Conservation (phyloP, 1,140 invertebrate species). For the Drosophila tsacasi region DNA sequence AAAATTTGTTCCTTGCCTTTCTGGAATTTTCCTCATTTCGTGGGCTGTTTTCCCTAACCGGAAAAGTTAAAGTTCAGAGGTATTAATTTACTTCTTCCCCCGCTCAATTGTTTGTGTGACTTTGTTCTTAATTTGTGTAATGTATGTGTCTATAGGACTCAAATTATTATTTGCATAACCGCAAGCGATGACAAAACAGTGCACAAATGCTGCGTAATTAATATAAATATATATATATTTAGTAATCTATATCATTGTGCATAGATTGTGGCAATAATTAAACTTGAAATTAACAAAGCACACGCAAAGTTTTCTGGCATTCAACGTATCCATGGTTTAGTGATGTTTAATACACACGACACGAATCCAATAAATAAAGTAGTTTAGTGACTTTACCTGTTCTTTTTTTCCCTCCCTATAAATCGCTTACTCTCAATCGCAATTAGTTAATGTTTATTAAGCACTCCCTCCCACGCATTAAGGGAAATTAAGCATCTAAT, state of each 20-base stretch:
- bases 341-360: constrained; percentile 54
- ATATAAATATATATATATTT: constrained; percentile 39
- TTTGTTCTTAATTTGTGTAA: constrained; percentile 69
- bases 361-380: constrained; percentile 53
- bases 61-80: constrained; percentile 57
- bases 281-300: constrained; percentile 41
- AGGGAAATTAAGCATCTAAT: constrained; percentile 28
- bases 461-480: constrained; percentile 4
- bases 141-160: constrained; percentile 29
- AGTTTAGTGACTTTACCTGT: background rate
- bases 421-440: constrained; percentile 10
- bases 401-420: background rate
- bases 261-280: constrained; percentile 35
- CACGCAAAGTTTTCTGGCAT: constrained; percentile 9
- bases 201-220: constrained; percentile 38
- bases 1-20: constrained; percentile 48
- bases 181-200: constrained; percentile 54
- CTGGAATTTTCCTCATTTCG: constrained; percentile 19
- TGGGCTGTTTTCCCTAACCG: background rate
- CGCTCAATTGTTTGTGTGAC: constrained; percentile 12
- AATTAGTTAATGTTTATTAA: constrained; percentile 45
- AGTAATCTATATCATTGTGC: constrained; percentile 21
- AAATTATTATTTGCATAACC: constrained; percentile 41
- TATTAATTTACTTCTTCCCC: constrained; percentile 36
- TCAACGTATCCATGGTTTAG: constrained; percentile 17